A percentile compares a stretch with the other conserved stretches of the same genome.
These are phyloP conservation scores for Drosophila kepulauana DNA, from an alignment of 1,140 invertebrate species.

Conservation along the genomic window DNA sequence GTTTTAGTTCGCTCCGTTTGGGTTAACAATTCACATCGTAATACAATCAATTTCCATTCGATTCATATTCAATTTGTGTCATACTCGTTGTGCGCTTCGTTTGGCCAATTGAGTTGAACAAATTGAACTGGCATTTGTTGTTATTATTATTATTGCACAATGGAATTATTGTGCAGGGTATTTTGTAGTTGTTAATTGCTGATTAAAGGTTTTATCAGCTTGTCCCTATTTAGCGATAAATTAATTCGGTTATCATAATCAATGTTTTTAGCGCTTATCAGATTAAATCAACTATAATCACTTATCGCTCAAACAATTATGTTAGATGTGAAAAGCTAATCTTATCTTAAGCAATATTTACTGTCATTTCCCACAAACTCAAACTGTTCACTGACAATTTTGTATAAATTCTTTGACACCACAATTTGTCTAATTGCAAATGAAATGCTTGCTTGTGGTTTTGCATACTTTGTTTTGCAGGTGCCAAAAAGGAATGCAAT, in stretches of 20 bases:
- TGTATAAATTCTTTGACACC: not conserved
- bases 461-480: too few relatives aligned
- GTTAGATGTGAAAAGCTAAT: constrained; percentile 18
- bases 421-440: not conserved
- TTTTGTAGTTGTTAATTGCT: not conserved
- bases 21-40: constrained; percentile 19
- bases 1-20: not conserved
- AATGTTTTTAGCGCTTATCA: constrained; percentile 24
- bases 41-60: constrained; percentile 59
- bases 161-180: not conserved
- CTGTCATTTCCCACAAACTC: not conserved
- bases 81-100: not conserved
- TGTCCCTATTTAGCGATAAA: constrained; percentile 5
- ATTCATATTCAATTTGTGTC: constrained; percentile 59
- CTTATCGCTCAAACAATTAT: constrained; percentile 29
- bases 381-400: not conserved
- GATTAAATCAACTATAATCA: constrained; percentile 25
- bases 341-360: constrained; percentile 25
- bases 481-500: too few relatives aligned
- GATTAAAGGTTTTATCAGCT: not conserved
- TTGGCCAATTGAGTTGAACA: not conserved
- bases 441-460: not conserved
- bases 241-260: constrained; percentile 33
- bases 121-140: not conserved
- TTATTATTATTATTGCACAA: not conserved